Evolutionary conservation across 2,888 invertebrate species (phyloP).

Genomic region (Caenorhabditis doughertyi): DNA sequence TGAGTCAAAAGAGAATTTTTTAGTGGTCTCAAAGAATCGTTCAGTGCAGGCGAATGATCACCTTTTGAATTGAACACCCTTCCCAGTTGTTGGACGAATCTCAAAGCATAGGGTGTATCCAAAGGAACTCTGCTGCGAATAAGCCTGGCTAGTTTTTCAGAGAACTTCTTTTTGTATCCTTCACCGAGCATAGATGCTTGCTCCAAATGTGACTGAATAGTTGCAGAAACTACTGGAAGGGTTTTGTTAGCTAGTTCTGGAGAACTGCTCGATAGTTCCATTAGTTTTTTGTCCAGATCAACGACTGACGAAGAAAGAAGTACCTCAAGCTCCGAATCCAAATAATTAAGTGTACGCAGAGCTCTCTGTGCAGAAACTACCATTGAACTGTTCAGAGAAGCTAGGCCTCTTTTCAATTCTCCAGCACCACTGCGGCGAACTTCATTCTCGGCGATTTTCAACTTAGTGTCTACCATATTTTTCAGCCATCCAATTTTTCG

Average conservation of each 20-base stretch:
- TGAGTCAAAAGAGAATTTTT: slow-evolving; percentile 83
- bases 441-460: slow-evolving; percentile 70
- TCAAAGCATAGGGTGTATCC: slow-evolving; percentile 63
- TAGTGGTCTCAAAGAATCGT: slow-evolving; percentile 78
- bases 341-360: slow-evolving; percentile 67
- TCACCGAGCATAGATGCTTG: slow-evolving; percentile 70
- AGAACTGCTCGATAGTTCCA: slow-evolving; percentile 59
- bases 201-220: slow-evolving; percentile 70
- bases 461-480: slow-evolving; percentile 64
- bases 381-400: slow-evolving; percentile 75
- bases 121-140: slow-evolving; percentile 69
- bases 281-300: slow-evolving; percentile 68
- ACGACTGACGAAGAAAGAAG: slow-evolving; percentile 62
- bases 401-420: slow-evolving; percentile 76
- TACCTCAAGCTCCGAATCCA: slow-evolving; percentile 70
- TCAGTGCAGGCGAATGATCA: slow-evolving; percentile 65
- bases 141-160: slow-evolving; percentile 70
- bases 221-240: slow-evolving; percentile 64
- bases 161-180: slow-evolving; percentile 61
- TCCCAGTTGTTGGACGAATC: slow-evolving; percentile 73
- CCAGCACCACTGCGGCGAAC: slow-evolving; percentile 70
- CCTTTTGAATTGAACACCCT: slow-evolving; percentile 68
- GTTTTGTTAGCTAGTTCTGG: slow-evolving; percentile 54
- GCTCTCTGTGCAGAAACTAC: slow-evolving; percentile 73
- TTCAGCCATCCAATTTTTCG: slow-evolving; percentile 71